Evolutionary conservation across 2,113 vertebrate genomes (phyloP).

Genomic region (Semnornis frantzii): DNA sequence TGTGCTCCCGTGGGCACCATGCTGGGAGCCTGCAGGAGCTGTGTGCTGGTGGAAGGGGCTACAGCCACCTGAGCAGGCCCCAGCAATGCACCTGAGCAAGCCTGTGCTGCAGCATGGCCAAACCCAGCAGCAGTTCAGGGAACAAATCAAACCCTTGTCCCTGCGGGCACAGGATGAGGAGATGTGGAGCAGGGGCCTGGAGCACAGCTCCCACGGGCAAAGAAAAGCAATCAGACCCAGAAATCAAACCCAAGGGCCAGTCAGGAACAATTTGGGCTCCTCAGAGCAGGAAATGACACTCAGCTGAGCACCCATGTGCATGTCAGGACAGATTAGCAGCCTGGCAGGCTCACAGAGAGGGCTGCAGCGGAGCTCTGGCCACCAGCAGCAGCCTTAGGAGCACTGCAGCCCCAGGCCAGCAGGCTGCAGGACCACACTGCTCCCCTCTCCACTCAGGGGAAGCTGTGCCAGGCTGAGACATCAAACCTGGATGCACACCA

Average conservation of each 20-base stretch:
- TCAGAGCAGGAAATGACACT: conserved; percentile 30
- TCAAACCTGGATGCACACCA: background rate
- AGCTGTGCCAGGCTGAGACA: background rate
- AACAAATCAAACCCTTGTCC: background rate
- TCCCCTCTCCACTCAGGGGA: background rate
- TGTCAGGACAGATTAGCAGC: background rate
- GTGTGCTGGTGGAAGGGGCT: accelerated
- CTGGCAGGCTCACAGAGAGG: background rate
- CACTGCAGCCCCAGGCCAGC: background rate
- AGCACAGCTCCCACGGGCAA: background rate
- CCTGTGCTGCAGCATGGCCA: too few relatives aligned
- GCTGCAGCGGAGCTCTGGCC: background rate
- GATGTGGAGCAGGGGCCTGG: background rate
- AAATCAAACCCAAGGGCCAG: conserved; percentile 6
- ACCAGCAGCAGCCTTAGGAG: background rate
- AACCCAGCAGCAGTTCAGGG: too few relatives aligned
- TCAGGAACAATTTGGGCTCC: background rate
- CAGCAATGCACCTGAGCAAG: too few relatives aligned
- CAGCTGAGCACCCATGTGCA: background rate
- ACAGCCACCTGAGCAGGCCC: background rate
- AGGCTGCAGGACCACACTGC: background rate
- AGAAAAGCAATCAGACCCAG: conserved; percentile 27
- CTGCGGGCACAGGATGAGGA: accelerated
- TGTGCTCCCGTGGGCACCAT: accelerated
- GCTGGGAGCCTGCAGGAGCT: accelerated